Conservation (phyloP, 1,140 invertebrate genomes). For the Cotesia typhae region DNA sequence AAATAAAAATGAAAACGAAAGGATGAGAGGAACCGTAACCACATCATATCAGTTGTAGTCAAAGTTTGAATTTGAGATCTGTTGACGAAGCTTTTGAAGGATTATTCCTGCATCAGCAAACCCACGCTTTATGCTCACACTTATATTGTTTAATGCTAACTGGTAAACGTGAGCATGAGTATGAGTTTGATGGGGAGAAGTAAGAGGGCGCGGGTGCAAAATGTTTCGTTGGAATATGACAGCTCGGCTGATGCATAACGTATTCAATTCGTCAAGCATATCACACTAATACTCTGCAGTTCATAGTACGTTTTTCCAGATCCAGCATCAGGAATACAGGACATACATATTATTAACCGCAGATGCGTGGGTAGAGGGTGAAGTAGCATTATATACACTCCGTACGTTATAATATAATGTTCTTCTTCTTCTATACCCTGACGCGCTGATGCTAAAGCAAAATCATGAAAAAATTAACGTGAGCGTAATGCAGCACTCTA, state of each 20-base stretch:
- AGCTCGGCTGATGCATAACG: constrained; percentile 31
- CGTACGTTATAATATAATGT: too few species aligned
- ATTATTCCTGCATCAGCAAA: neutral
- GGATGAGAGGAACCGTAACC: neutral
- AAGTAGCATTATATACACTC: constrained; percentile 21
- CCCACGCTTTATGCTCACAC: neutral
- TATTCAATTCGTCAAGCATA: constrained; percentile 44
- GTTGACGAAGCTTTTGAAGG: constrained; percentile 7
- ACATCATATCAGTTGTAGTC: too few species aligned
- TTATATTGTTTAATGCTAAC: neutral
- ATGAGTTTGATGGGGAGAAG: too few species aligned
- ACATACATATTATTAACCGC: neutral
- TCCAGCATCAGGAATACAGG: neutral
- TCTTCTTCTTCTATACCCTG: too few species aligned
- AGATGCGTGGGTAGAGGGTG: neutral
- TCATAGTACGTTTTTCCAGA: constrained; percentile 6
- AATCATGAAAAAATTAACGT: too few species aligned
- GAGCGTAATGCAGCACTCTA: too few species aligned
- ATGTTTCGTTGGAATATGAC: constrained; percentile 51
- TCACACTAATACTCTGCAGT: constrained; percentile 27
- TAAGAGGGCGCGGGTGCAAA: constrained; percentile 33
- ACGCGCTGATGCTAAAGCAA: too few species aligned
- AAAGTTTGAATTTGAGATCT: neutral
- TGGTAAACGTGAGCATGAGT: too few species aligned
- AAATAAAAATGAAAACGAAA: too few species aligned